Percentiles rank a stretch among this genome's conserved stretches.
These are phyloP conservation scores for Imbricaverruca yamaguchii DNA, from an alignment of 2,888 invertebrate species.

Conservation along the genomic window DNA sequence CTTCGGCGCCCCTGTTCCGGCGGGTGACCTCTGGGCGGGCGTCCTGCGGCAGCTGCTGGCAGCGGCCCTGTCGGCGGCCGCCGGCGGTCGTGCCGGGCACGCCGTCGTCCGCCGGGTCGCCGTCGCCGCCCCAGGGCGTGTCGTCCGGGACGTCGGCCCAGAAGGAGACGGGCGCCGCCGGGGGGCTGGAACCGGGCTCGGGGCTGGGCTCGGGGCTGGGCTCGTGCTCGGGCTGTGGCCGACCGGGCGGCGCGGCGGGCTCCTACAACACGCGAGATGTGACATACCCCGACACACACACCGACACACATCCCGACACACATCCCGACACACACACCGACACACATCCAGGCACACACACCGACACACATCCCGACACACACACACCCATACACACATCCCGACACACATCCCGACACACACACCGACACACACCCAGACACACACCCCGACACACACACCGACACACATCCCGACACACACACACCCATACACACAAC, in stretches of 20 bases:
- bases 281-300: not conserved
- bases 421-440: too few relatives aligned
- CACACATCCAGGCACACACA: not conserved
- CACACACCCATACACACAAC: too few relatives aligned
- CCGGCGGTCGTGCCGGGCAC: not conserved
- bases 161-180: not conserved
- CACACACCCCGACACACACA: too few relatives aligned
- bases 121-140: not conserved
- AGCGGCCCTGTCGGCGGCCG: too few relatives aligned
- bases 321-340: too few relatives aligned
- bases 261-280: not conserved
- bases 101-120: not conserved
- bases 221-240: not conserved
- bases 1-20: too few relatives aligned
- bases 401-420: too few relatives aligned
- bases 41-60: too few relatives aligned
- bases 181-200: not conserved
- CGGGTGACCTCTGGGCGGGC: too few relatives aligned
- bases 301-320: too few relatives aligned
- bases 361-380: not conserved
- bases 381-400: not conserved
- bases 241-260: not conserved
- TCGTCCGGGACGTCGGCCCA: not conserved
- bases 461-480: not conserved
- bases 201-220: not conserved